phyloP scores from a whole-genome alignment of 2,888 invertebrate species.

The Amaurobius ferox region DNA sequence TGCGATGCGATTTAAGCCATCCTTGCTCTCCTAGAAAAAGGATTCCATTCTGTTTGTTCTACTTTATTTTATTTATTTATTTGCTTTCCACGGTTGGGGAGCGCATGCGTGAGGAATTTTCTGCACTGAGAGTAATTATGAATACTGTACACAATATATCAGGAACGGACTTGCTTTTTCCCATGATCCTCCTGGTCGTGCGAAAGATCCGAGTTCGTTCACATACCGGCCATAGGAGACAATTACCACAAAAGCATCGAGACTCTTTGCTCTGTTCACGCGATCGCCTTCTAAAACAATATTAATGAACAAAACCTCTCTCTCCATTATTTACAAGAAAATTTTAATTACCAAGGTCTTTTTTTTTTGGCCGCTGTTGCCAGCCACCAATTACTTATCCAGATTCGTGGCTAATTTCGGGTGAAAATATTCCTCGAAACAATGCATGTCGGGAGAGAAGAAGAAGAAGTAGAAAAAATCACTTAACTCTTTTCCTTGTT shows the following conservation, averaged over 20 bases:
- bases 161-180: too few species aligned
- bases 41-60: too few species aligned
- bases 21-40: too few species aligned
- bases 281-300: constrained; percentile 24
- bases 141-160: too few species aligned
- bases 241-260: constrained; percentile 19
- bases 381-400: constrained; percentile 24
- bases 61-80: too few species aligned
- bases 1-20: too few species aligned
- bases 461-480: constrained; percentile 22
- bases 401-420: constrained; percentile 21
- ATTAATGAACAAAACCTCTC: constrained; percentile 53
- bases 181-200: too few species aligned
- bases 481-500: constrained; percentile 42
- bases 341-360: constrained; percentile 48
- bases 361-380: background rate
- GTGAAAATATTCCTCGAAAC: constrained; percentile 1
- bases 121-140: too few species aligned
- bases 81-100: too few species aligned
- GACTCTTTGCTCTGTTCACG: constrained; percentile 19
- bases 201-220: constrained; percentile 5
- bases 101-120: too few species aligned
- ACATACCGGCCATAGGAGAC: constrained; percentile 15
- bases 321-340: constrained; percentile 53
- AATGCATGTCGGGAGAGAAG: constrained; percentile 15